Evolutionary conservation across 2,888 invertebrate genomes (phyloP), one percentile per base, ranked within the genome.

Genomic region (Aromia moschata): DNA sequence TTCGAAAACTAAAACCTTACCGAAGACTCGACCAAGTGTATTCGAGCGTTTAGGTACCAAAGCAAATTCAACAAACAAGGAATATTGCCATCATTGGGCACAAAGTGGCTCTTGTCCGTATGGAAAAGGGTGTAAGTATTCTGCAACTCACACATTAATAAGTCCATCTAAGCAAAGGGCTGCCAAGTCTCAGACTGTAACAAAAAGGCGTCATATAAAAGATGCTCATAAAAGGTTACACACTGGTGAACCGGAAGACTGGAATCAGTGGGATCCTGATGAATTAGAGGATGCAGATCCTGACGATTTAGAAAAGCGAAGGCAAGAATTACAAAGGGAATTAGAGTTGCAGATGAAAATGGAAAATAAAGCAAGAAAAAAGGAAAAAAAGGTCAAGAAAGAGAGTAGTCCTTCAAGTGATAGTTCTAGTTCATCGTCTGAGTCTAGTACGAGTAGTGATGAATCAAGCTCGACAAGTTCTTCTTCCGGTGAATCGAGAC

Each of bases 1-100:
- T 81, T 85, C 87, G 78, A 68, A 65, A 51, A 64, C 58, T 49
- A 88, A 88, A 83, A 86, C 65, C 37, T 82, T 86, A 80, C 85
- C 79, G 70, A 81, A 81, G 74, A 82, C 82, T 76, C 86, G 91
- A 80, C 91, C 90, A 69, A 92, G 91, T 84, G 92, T 92, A 70
- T 92, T 92, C 82, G 92, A 92, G 82, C 86, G 92, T 73, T 86
- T 92, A 75, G 92, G 92, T 70, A 91, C 90, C 40, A 90, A 90
- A 82, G 89, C 90, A 75, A 67, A 49, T 40, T 56, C 65, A 40
- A 60, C 62, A 20, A 54, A 40, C n/a, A 84, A 82, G 79, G 89
- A 89, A 80, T 87, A 86, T 81, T 90, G 90, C 78, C 86, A 89
- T 78, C 89, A 89, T 83, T 90, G 90, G 90, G 87, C 88, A 59